Conservation (phyloP, 1,140 invertebrate species). For the Mylabris phalerata region DNA sequence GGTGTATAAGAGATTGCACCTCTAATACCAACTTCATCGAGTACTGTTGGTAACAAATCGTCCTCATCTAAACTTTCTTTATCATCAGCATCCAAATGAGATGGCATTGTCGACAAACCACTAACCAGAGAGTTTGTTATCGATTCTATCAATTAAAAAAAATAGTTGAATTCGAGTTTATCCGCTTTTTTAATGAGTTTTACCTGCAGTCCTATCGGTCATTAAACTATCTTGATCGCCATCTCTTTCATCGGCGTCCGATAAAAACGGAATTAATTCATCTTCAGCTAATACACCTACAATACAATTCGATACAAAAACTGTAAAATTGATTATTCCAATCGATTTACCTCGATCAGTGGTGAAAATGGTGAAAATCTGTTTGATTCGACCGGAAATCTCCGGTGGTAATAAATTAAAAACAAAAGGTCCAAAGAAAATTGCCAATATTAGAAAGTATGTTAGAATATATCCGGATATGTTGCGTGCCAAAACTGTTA, state of each 20-base stretch:
- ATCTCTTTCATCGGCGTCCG: constrained; percentile 25
- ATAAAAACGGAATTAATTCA: constrained; percentile 32
- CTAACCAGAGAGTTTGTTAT: constrained; percentile 31
- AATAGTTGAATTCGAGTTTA: not conserved
- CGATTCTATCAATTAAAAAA: constrained; percentile 23
- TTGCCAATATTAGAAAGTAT: constrained; percentile 16
- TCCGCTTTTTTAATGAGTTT: not conserved
- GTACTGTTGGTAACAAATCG: constrained; percentile 23
- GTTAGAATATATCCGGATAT: constrained; percentile 23
- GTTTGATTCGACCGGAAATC: constrained; percentile 6
- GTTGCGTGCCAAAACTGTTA: constrained; percentile 21
- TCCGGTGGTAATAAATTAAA: constrained; percentile 19
- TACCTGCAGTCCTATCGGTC: constrained; percentile 32
- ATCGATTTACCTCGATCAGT: constrained; percentile 21
- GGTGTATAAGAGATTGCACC: constrained; percentile 16
- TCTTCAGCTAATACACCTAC: constrained; percentile 28
- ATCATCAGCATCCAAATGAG: constrained; percentile 31
- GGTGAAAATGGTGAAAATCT: constrained; percentile 6
- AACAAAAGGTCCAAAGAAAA: constrained; percentile 22
- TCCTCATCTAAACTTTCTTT: constrained; percentile 31
- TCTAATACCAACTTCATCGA: not conserved
- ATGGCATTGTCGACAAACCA: constrained; percentile 33
- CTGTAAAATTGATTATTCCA: not conserved
- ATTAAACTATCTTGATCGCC: constrained; percentile 31
- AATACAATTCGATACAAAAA: constrained; percentile 7